Base-by-base conservation (phyloP, 2,888 invertebrate genomes). In the Torymus auratus region DNA sequence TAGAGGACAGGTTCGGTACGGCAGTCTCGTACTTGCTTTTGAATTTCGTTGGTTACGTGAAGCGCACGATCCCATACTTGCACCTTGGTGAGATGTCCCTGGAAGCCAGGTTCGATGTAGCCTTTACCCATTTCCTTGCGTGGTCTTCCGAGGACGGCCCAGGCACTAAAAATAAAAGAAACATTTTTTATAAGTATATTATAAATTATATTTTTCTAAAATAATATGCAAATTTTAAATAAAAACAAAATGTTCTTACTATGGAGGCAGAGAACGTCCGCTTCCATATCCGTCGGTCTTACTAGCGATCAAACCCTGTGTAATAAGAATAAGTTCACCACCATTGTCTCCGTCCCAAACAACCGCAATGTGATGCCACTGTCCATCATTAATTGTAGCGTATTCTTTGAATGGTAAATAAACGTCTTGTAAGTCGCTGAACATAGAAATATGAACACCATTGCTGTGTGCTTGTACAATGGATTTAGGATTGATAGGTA, bases 301-400 rank as follows among this genome's bases (percentile, higher is more conserved):
- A 90, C 97, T 98, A 52, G 98, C 97, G 84, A 98, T 97, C 69
- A 98, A 93, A 62, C 98, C 98, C 93, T 99, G 98, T n/a, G 98
- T 98, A 71, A 98, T 96, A 28, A 99, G 93, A 76, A 96, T 96
- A 64, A 98, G 92, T 89, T 96, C 95, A 20, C 98, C 98, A 5
- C 96, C 96, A 76, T 95, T 95, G 80, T 93, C 94, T 58, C 98
- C 97, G 88, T 97, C 96, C 98, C 98, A 98, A n/a, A 97, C 96
- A 73, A 99, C 93, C 58, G 97, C 97, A 52, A 98, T 95, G 88
- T 98, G 98, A 92, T 98, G 98, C 98, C 98, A 98, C 88, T 97
- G 97, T 3, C 98, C 98, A 88, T 98, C 98, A 88, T 98, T 98
- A 20, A 98, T 95, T 0, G 97, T 97, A 0, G 98, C 96, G 86